Percentiles rank a stretch among this genome's conserved stretches.
Conservation (phyloP, 2,797 vertebrate species). For the Phoeniculus purpureus region DNA sequence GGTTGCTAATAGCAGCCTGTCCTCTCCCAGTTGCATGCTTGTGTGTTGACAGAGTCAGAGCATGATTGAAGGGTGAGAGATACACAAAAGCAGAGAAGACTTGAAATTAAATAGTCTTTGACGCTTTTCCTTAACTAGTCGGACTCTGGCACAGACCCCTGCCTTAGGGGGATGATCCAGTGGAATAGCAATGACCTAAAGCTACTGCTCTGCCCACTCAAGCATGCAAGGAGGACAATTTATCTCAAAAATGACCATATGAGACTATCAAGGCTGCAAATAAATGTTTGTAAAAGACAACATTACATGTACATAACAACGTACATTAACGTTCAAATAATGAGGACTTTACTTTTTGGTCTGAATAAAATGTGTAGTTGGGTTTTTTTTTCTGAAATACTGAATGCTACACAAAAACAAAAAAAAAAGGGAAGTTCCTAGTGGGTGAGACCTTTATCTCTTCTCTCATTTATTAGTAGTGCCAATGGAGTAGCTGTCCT, state of each 20-base stretch:
- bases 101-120: slow-evolving; percentile 65
- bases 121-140: slow-evolving; percentile 46
- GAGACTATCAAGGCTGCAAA: not conserved
- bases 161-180: slow-evolving; percentile 20
- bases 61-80: not conserved
- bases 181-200: slow-evolving; percentile 57
- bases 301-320: too few species aligned
- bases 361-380: too few species aligned
- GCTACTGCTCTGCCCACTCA: slow-evolving; percentile 7
- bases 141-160: slow-evolving; percentile 32
- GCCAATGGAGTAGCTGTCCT: slow-evolving; percentile 61
- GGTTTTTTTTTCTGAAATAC: not conserved
- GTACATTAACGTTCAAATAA: not conserved
- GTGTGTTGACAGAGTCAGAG: not conserved
- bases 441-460: slow-evolving; percentile 14
- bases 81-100: slow-evolving; percentile 20
- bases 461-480: slow-evolving; percentile 50
- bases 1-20: not conserved
- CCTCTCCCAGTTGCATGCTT: slow-evolving; percentile 13
- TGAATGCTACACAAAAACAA: not conserved
- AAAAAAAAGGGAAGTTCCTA: not conserved
- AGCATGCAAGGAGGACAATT: not conserved
- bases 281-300: not conserved
- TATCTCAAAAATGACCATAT: not conserved
- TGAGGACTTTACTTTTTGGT: not conserved